Evolutionary conservation across 2,113 vertebrate genomes (phyloP).

Genomic region (Capreolus pygargus): DNA sequence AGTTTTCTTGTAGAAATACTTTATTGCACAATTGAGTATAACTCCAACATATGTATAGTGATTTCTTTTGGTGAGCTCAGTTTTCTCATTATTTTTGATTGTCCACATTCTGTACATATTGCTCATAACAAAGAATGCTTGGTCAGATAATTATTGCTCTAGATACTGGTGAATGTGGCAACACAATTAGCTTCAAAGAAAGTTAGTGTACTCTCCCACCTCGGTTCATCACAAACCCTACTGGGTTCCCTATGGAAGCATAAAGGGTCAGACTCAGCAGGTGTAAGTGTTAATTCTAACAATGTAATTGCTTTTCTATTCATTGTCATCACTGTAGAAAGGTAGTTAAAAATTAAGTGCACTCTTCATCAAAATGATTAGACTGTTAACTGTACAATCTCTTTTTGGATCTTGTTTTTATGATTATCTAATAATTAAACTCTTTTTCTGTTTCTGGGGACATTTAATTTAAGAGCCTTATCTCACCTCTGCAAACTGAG

Average conservation of each 20-base stretch:
- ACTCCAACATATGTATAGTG: neutral
- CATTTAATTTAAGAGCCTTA: neutral
- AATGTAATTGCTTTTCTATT: conserved; percentile 35
- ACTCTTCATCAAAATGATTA: conserved; percentile 39
- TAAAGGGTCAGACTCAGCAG: neutral
- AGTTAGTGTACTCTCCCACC: neutral
- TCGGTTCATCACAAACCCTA: neutral
- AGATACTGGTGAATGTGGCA: neutral
- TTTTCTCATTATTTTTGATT: conserved; percentile 45
- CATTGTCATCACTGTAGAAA: conserved; percentile 34
- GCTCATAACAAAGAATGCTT: conserved; percentile 19
- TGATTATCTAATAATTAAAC: conserved; percentile 43
- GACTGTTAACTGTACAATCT: conserved; percentile 44
- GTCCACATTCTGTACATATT: neutral
- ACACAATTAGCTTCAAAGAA: conserved; percentile 39
- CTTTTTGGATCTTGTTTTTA: conserved; percentile 30
- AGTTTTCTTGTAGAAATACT: neutral
- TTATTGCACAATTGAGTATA: neutral
- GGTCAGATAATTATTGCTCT: conserved; percentile 17
- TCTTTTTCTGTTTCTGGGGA: conserved; percentile 32
- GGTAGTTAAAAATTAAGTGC: conserved; percentile 46
- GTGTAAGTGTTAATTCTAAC: conserved; percentile 25
- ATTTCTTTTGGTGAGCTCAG: conserved; percentile 47
- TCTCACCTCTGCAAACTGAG: neutral
- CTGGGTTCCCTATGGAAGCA: neutral